Evolutionary conservation across 2,888 invertebrate species (phyloP).

Genomic region (Laspeyria flexula): DNA sequence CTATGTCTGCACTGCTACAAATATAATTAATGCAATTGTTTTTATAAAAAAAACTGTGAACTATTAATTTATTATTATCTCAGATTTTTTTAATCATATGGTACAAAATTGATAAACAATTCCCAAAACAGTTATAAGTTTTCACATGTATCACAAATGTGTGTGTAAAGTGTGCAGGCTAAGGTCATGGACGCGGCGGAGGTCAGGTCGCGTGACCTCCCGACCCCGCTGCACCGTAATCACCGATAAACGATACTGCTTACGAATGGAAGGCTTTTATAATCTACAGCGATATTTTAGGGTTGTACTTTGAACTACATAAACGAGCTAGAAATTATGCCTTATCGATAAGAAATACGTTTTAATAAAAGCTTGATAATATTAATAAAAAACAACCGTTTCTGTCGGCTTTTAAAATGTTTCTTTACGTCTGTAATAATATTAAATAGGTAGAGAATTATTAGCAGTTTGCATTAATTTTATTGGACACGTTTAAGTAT

Average conservation of each 20-base stretch:
- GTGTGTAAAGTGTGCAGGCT: constrained; percentile 28
- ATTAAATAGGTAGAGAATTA: neutral
- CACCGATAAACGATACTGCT: constrained; percentile 49
- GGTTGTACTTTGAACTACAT: neutral
- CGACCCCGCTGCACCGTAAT: constrained; percentile 43
- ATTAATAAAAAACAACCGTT: neutral
- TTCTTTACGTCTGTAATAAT: neutral
- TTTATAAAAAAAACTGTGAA: no score
- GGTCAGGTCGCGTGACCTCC: constrained; percentile 42
- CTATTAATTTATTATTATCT: no score
- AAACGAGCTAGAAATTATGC: neutral
- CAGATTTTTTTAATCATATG: neutral
- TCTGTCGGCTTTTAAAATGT: neutral
- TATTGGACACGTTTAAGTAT: constrained; percentile 16
- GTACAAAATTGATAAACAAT: neutral
- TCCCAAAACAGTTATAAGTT: constrained; percentile 28
- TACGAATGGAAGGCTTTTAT: constrained; percentile 33
- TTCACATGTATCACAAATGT: constrained; percentile 8
- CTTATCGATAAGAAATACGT: neutral
- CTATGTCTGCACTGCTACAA: no score
- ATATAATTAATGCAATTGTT: no score
- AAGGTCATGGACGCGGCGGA: constrained; percentile 47
- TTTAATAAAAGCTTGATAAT: neutral
- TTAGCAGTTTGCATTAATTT: constrained; percentile 21
- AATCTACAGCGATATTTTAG: constrained; percentile 19